Conservation (phyloP, 2,888 invertebrate species). For the Antheraea assamensis region DNA sequence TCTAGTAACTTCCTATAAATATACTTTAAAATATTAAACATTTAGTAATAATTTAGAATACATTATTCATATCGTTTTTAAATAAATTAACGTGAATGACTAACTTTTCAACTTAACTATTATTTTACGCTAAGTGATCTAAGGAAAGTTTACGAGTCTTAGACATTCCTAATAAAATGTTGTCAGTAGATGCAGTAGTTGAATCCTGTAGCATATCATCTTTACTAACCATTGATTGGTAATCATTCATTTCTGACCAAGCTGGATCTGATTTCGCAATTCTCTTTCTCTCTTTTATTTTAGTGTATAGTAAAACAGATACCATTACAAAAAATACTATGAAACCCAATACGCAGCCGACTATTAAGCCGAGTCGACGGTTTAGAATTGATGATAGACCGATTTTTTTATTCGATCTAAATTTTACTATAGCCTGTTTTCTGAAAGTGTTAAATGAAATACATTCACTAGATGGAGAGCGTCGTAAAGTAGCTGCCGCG, state of each 20-base stretch:
- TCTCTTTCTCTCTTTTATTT: constrained; percentile 74
- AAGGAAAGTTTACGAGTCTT: constrained; percentile 65
- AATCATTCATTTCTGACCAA: constrained; percentile 78
- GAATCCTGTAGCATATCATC: constrained; percentile 73
- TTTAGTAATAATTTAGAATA: constrained; percentile 33
- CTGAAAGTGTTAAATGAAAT: constrained; percentile 69
- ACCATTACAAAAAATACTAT: constrained; percentile 77
- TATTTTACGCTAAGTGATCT: constrained; percentile 52
- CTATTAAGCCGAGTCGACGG: constrained; percentile 73
- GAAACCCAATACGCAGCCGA: constrained; percentile 72
- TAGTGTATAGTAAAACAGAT: constrained; percentile 70
- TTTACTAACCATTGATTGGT: constrained; percentile 75
- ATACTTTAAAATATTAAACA: constrained; percentile 23
- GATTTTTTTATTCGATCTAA: constrained; percentile 58
- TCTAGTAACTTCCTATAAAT: constrained; percentile 42
- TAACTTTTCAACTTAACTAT: neutral
- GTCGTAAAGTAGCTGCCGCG: constrained; percentile 62
- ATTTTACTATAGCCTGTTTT: constrained; percentile 53
- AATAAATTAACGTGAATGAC: constrained; percentile 12
- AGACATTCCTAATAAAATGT: constrained; percentile 74
- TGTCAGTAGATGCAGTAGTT: constrained; percentile 75
- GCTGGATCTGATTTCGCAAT: constrained; percentile 74
- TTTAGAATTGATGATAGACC: constrained; percentile 63
- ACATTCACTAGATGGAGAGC: constrained; percentile 74
- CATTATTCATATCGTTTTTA: constrained; percentile 13